A percentile compares a stretch with the other conserved stretches of the same genome.
Conservation (phyloP, 2,113 vertebrate genomes). For the Oophaga pumilio region DNA sequence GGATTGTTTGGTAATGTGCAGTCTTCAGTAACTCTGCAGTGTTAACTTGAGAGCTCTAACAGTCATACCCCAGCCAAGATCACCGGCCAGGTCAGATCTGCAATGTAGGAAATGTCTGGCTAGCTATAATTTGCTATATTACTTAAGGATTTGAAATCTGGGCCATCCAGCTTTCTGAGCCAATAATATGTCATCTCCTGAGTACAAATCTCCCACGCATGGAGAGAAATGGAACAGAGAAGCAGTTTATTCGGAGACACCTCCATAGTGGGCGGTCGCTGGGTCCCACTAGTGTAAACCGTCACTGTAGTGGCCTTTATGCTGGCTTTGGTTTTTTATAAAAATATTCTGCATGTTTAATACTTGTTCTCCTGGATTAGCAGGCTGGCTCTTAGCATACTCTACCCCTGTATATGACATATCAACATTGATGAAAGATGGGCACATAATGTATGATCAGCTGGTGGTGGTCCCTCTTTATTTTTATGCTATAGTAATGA, state of each 20-base stretch:
- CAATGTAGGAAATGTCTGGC: constrained; percentile 40
- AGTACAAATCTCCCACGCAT: constrained; percentile 44
- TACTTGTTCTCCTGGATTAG: no score
- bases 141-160: constrained; percentile 30
- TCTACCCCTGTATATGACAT: no score
- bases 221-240: constrained; percentile 27
- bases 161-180: constrained; percentile 12
- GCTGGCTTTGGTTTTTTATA: not conserved
- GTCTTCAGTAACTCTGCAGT: constrained; percentile 1
- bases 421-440: no score
- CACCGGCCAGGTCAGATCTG: constrained; percentile 9
- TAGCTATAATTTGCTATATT: constrained; percentile 39
- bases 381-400: no score
- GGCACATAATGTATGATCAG: no score
- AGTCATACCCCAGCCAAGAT: constrained; percentile 30
- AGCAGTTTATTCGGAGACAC: constrained; percentile 36
- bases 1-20: constrained; percentile 13
- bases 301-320: not conserved
- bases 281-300: not conserved
- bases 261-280: constrained; percentile 15
- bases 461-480: not conserved
- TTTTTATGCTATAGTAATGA: not conserved
- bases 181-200: constrained; percentile 45
- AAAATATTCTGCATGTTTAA: no score
- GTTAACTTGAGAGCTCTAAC: constrained; percentile 26